Evolutionary conservation across 2,888 invertebrate genomes (phyloP), one percentile per base, ranked within the genome.

Genomic region (Synanthedon vespiformis): DNA sequence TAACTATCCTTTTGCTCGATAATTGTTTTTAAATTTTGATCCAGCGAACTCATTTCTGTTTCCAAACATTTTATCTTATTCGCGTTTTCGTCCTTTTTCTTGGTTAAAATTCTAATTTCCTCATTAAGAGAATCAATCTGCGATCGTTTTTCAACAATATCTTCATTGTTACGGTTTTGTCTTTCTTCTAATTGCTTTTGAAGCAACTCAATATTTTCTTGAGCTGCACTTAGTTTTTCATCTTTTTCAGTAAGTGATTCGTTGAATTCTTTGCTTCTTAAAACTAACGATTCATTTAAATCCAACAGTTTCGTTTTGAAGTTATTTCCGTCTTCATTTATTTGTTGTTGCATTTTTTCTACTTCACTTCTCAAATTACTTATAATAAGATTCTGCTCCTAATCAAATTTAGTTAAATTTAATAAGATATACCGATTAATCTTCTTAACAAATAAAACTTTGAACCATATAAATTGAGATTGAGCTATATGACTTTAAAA

Each of bases 311-410:
- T 64, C 12, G 51, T 56, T 14, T 54, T 57, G 53, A 67, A 66
- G 40, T 69, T 62, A 11, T 61, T 62, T 65, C 81, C 73, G 2
- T 67, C 56, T 41, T 72, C 70, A 49, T 57, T 57, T 50, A 75
- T 61, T 57, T 76, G 76, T 52, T 65, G 62, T 65, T 77, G 67
- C 49, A 78, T 63, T 40, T 56, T 63, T 56, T 76, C 68, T 63
- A 80, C 60, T 55, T 82, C 72, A 51, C 60, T 60, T 69, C 74
- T 63, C 58, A 81, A 71, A 59, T 69, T 67, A 53, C 70, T 70
- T 61, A 74, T 67, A 53, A 51, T 58, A 58, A 66, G 61, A 52
- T 57, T 57, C 59, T 69, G 70, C 60, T 76, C 81, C 84, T 84
- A 77, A 65, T 72, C 56, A 59, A 70, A 63, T 64, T 59, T 65